Evolutionary conservation across 2,113 vertebrate species (phyloP), one percentile per base, ranked within the genome.

Genomic region (Tetraodon nigroviridis): DNA sequence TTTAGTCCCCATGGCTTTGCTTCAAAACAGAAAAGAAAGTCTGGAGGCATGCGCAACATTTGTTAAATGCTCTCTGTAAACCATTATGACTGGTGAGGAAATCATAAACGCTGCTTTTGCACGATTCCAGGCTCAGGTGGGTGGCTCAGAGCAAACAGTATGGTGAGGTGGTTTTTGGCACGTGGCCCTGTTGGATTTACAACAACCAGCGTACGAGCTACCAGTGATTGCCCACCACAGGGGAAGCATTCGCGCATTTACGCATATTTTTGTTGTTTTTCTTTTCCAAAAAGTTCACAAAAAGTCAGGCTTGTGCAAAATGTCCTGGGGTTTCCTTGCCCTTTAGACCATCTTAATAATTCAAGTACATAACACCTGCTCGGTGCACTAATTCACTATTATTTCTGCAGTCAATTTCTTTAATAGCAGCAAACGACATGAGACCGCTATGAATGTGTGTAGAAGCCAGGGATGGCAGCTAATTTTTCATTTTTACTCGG

Each of bases 21-120:
- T 87, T 86, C 61, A 72, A 78, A 88, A 76, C 81, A 86, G 82
- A 61, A 61, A n/a, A 17, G 61, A 70, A 69, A 67, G 44, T 75
- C 57, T 69, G 80, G 71, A 78, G 46, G 57, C 44, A 52, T 48
- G 63, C 67, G 51, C 67, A 78, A 80, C 75, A 71, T 86, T 80
- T 86, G 70, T 83, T 84, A 69, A 83, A 83, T 70, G 49, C 62
- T 69, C 58, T 58, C 68, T 46, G 69, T 79, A 78, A 82, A 80
- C 60, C 73, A 56, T 80, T 78, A 50, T 65, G 81, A 82, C 81
- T 69, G 55, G 52, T 63, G 64, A 79, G 78, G 79, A 85, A 80
- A 80, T 77, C 67, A 67, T 84, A 67, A 85, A 85, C 77, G 64
- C 61, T 55, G 47, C 71, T 79, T 63, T 67, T 75, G 76, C 69